phyloP scores from a whole-genome alignment of 1,140 invertebrate genomes.

The Eciton burchellii region DNA sequence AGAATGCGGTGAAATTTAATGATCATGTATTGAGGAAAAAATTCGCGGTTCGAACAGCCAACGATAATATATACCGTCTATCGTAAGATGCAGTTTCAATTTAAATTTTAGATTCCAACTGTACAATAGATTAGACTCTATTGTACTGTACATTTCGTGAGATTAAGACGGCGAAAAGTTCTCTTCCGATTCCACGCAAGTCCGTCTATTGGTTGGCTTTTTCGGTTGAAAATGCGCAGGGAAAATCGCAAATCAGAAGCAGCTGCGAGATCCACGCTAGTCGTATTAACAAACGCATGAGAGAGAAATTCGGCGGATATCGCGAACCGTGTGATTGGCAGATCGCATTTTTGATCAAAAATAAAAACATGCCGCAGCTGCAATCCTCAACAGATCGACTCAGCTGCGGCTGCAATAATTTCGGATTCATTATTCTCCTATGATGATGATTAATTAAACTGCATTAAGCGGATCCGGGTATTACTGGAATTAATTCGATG shows the following conservation, averaged over 20 bases:
- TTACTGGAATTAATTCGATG: slow-evolving; percentile 33
- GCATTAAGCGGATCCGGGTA: slow-evolving; percentile 22
- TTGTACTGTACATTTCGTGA: too few relatives aligned
- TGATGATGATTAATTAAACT: slow-evolving; percentile 48
- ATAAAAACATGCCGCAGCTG: slow-evolving; percentile 23
- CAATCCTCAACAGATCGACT: slow-evolving; percentile 20
- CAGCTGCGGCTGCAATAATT: slow-evolving; percentile 47
- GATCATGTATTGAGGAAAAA: neutral
- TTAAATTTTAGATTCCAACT: too few relatives aligned
- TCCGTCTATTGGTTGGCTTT: too few relatives aligned
- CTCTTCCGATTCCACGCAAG: too few relatives aligned
- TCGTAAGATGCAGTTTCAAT: slow-evolving; percentile 6
- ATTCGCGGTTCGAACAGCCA: neutral
- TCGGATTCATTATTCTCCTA: slow-evolving; percentile 44
- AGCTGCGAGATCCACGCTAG: neutral
- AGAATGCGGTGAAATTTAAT: neutral
- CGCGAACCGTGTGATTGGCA: slow-evolving; percentile 22
- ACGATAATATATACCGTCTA: neutral
- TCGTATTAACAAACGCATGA: slow-evolving; percentile 25
- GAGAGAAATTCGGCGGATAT: neutral
- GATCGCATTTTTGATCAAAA: slow-evolving; percentile 44
- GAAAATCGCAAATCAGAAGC: slow-evolving; percentile 12
- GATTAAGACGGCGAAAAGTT: too few relatives aligned
- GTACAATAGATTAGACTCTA: too few relatives aligned
- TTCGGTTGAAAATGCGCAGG: too few relatives aligned